phyloP scores from a whole-genome alignment of 2,113 vertebrate species.

The Clarias macrocephalus region DNA sequence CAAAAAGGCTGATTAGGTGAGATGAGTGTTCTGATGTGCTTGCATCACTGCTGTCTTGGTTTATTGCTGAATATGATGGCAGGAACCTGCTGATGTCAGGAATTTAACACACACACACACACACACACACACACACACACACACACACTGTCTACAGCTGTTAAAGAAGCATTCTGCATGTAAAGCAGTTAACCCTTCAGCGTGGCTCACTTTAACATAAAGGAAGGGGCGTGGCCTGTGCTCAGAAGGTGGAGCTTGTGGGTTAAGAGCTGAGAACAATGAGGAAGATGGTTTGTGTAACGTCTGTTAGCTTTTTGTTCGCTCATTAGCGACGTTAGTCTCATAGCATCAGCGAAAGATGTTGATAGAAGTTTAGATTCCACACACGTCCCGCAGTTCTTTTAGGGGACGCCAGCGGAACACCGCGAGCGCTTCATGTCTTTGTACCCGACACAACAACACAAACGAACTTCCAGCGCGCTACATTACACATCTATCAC shows the following conservation, averaged over 20 bases:
- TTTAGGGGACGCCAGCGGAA: background rate
- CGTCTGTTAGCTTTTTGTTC: background rate
- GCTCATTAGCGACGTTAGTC: background rate
- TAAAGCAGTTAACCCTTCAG: background rate
- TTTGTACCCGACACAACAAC: background rate
- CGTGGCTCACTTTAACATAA: too few species aligned
- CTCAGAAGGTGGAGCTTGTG: background rate
- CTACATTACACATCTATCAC: background rate
- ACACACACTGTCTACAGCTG: background rate
- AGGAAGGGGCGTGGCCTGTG: background rate
- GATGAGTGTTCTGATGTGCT: constrained; percentile 40
- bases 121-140: constrained; percentile 5
- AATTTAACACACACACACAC: background rate
- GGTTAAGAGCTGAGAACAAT: background rate
- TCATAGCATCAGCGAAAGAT: background rate
- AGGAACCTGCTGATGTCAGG: background rate
- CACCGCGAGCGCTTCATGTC: background rate
- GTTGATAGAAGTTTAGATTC: too few species aligned
- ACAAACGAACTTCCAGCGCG: background rate
- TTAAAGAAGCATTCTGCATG: background rate
- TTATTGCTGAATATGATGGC: background rate
- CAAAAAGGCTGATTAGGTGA: constrained; percentile 29
- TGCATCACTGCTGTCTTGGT: constrained; percentile 35
- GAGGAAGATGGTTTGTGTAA: too few species aligned
- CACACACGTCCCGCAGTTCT: too few species aligned